These are phyloP conservation scores for Campylomormyrus tamandua DNA, from an alignment of 2,113 vertebrate species.

Conservation along the genomic window DNA sequence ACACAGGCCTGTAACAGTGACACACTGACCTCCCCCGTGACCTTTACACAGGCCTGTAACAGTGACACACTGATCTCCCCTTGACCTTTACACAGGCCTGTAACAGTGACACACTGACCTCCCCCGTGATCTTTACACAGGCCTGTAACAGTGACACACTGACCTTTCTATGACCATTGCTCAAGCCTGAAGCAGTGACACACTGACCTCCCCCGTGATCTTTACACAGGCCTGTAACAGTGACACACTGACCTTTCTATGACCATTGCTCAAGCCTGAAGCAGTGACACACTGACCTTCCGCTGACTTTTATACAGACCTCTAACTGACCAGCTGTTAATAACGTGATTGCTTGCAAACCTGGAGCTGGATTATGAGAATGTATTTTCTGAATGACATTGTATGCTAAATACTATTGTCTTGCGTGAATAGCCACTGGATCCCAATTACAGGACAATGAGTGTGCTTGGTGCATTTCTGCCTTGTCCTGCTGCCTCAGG, in stretches of 20 bases:
- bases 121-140: no score
- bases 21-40: no score
- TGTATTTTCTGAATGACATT: background rate
- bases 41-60: background rate
- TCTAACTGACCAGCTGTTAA: background rate
- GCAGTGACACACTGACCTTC: background rate
- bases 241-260: background rate
- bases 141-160: no score
- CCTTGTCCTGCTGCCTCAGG: slow-evolving; percentile 30
- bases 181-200: no score
- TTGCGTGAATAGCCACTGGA: background rate
- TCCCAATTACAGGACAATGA: background rate
- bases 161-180: no score
- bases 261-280: background rate
- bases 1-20: no score
- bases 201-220: no score
- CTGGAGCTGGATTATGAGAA: background rate
- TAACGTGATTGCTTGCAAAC: background rate
- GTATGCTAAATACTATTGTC: background rate
- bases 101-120: no score
- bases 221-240: background rate
- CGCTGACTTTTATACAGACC: background rate
- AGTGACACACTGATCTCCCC: no score
- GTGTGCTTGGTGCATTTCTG: background rate
- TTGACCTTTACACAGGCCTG: no score